Conservation (phyloP, 2,797 vertebrate species). For the Bucorvus abyssinicus region DNA sequence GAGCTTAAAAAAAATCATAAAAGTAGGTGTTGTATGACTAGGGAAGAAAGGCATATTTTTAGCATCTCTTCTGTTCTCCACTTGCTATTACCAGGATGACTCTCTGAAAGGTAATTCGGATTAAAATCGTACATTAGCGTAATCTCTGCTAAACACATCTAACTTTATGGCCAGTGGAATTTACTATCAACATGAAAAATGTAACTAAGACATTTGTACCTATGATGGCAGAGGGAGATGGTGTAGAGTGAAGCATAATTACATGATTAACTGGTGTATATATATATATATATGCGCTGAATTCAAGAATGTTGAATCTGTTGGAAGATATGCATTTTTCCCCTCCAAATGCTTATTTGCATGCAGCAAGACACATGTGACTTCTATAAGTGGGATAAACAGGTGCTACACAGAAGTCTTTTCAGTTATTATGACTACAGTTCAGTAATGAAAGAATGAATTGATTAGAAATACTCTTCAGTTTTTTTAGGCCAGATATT, state of each 20-base stretch:
- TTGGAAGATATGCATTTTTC: background rate
- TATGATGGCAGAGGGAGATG: background rate
- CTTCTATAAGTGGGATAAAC: background rate
- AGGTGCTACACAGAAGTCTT: background rate
- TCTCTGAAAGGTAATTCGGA: background rate
- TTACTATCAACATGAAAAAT: background rate
- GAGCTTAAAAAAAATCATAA: background rate
- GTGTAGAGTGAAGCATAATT: background rate
- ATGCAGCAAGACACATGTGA: background rate
- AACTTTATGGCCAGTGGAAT: background rate
- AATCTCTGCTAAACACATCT: background rate
- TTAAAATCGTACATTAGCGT: background rate
- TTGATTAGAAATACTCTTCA: background rate
- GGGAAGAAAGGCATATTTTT: background rate
- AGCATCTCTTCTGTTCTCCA: background rate
- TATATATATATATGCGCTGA: background rate
- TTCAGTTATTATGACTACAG: background rate
- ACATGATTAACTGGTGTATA: background rate
- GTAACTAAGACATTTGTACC: background rate
- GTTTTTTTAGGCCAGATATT: background rate
- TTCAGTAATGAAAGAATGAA: background rate
- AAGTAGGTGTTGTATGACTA: background rate
- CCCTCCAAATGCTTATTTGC: background rate
- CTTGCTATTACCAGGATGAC: background rate
- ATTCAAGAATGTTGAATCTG: background rate